A percentile compares a stretch with the other conserved stretches of the same genome.
phyloP scores from a whole-genome alignment of 2,113 vertebrate species.

The Pongo abelii region DNA sequence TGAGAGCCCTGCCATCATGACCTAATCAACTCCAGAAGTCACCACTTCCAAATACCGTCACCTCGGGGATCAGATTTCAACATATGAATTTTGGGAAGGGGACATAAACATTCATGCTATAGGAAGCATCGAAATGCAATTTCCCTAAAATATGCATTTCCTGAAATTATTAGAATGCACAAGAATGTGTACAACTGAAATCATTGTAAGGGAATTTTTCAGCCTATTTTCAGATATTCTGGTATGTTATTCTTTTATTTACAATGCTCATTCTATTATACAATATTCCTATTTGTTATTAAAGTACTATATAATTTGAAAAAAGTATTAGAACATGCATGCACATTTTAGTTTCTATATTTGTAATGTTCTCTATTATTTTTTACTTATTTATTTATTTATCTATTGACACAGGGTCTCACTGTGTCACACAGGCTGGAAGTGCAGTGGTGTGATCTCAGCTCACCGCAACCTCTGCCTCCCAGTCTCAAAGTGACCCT shows the following conservation, averaged over 20 bases:
- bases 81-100: neutral
- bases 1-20: neutral
- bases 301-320: neutral
- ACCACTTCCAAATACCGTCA: too few species aligned
- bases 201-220: neutral
- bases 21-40: neutral
- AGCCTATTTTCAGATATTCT: neutral
- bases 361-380: neutral
- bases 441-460: too few species aligned
- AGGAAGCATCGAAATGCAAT: neutral
- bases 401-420: too few species aligned
- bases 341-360: neutral
- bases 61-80: neutral
- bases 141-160: neutral
- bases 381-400: too few species aligned
- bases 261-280: neutral
- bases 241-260: neutral
- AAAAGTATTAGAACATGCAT: neutral
- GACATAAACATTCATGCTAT: neutral
- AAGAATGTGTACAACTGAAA: neutral
- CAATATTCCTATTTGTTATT: neutral
- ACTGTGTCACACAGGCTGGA: too few species aligned
- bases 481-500: too few species aligned
- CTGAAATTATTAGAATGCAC: neutral
- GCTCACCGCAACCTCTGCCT: too few species aligned